Conservation (phyloP, 2,113 vertebrate species). For the western clawed frog (Xenopus tropicalis) region DNA sequence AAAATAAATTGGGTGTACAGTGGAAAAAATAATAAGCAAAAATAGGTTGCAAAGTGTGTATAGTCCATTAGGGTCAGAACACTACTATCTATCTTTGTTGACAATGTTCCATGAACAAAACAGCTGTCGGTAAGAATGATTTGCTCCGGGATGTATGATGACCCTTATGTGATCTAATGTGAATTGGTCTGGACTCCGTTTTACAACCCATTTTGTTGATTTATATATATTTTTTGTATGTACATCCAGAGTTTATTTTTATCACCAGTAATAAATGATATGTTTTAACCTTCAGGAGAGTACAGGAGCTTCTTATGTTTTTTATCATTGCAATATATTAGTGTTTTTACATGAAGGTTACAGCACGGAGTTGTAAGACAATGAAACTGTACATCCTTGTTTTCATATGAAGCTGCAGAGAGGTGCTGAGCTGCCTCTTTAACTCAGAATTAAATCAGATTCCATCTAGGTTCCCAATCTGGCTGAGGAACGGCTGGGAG, state of each 20-base stretch:
- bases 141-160: not conserved
- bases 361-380: not conserved
- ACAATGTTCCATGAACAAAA: not conserved
- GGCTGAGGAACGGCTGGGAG: not conserved
- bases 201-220: not conserved
- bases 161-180: conserved; percentile 1
- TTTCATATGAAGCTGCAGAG: not conserved
- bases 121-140: not conserved
- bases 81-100: not conserved
- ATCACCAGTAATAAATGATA: conserved; percentile 1
- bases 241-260: not conserved
- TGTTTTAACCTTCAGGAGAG: not conserved
- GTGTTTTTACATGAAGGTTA: not conserved
- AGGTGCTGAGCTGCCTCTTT: conserved; percentile 21
- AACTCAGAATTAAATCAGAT: conserved; percentile 41
- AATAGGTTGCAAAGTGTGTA: not conserved
- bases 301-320: not conserved
- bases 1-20: not conserved
- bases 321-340: not conserved
- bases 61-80: not conserved
- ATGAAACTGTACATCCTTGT: not conserved
- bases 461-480: conserved; percentile 11
- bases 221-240: conserved; percentile 5
- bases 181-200: not conserved
- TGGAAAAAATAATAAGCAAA: not conserved